Base-by-base conservation (phyloP, 2,113 vertebrate species). In the Galemys pyrenaicus region DNA sequence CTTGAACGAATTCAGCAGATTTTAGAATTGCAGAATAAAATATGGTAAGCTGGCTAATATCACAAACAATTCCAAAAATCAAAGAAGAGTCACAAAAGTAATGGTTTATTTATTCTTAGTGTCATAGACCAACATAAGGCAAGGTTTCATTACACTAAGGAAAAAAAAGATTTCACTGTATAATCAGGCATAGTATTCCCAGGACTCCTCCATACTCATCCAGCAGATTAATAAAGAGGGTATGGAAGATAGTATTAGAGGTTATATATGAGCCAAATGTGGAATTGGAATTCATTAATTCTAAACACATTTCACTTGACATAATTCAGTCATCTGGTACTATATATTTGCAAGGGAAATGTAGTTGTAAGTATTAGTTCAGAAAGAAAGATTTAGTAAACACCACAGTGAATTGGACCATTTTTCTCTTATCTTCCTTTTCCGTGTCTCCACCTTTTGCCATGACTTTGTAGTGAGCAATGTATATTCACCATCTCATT, bases 41-140 rank as follows among this genome's bases (percentile, higher is more conserved):
- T 65, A 35, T 83, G 22, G 1, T 54, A 30, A 11, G 5, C 9
- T 71, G 32, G 3, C 4, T 62, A 32, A 6, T 44, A 32, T 46
- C 41, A 82, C 24, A 89, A 78, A 88, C 35, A 95, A 56, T 85
- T 12, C 19, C 28, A 75, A 79, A 90, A 80, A 51, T 41, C 35
- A 56, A 41, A 92, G 35, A 87, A 41, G 51, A 70, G 62, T 81
- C 44, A 62, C 11, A 17, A 4, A 51, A 60, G 35, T 80, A 54
- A 49, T 68, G 49, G 35, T 85, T 24, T 22, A 46, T 28, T 51
- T 62, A 41, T 39, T 16, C 11, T 56, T 80, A 85, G 74, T 62
- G 7, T 39, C 58, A 58, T 16, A 83, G 19, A 22, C 20, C 30
- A 88, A 3, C n/a, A 8, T 44, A 22, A 58, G n/a, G 32, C 6